These are phyloP conservation scores for Aproaerema taeniolella DNA, from an alignment of 2,888 invertebrate genomes.

Conservation along the genomic window DNA sequence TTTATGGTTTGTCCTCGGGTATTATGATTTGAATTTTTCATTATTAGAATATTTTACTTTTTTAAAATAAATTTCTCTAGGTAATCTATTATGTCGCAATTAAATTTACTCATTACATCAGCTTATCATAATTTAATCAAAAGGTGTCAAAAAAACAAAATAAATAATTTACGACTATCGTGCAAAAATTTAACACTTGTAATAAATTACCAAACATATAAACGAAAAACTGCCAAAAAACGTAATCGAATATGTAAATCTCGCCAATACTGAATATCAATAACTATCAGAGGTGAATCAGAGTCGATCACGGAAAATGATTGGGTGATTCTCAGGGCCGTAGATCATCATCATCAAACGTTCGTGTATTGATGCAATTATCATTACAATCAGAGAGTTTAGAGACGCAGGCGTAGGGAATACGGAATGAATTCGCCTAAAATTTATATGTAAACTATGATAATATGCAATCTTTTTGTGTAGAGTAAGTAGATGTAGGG, in stretches of 20 bases:
- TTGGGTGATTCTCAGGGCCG: constrained; percentile 71
- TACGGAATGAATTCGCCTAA: constrained; percentile 73
- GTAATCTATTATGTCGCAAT: too few species aligned
- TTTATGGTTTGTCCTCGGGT: too few species aligned
- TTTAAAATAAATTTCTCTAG: too few species aligned
- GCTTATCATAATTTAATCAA: constrained; percentile 4
- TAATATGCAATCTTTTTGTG: constrained; percentile 67
- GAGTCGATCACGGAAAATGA: constrained; percentile 64
- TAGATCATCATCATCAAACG: constrained; percentile 68
- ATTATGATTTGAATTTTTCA: too few species aligned
- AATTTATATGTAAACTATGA: constrained; percentile 77
- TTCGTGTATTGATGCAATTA: constrained; percentile 70
- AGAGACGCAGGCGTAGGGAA: constrained; percentile 60
- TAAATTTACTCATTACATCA: too few species aligned
- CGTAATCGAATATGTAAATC: constrained; percentile 47
- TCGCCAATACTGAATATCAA: constrained; percentile 33
- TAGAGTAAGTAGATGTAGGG: constrained; percentile 39
- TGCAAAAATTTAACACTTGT: neutral
- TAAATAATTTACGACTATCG: neutral
- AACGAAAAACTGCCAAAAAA: constrained; percentile 18
- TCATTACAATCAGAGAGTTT: constrained; percentile 70
- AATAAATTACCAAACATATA: constrained; percentile 3
- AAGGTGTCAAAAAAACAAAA: constrained; percentile 3
- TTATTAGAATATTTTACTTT: too few species aligned
- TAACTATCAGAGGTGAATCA: constrained; percentile 48